A percentile compares a stretch with the other conserved stretches of the same genome.
These are phyloP conservation scores for Saguinus imperator DNA, from an alignment of 2,113 vertebrate species.

Conservation along the genomic window DNA sequence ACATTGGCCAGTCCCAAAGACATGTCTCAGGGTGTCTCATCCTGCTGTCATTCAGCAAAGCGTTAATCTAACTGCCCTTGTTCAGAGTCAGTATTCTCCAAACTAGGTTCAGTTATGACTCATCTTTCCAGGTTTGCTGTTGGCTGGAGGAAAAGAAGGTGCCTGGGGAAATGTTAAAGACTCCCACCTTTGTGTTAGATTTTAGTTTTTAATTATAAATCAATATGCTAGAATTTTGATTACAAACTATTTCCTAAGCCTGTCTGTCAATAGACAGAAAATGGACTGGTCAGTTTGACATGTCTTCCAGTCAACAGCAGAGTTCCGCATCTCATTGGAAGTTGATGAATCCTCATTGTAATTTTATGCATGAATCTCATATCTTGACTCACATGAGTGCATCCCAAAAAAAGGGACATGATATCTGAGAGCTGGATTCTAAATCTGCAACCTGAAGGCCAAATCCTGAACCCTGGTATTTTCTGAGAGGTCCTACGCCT, in stretches of 20 bases:
- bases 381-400: neutral
- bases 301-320: neutral
- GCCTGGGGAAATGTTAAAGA: neutral
- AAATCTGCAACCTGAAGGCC: neutral
- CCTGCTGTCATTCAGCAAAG: conserved; percentile 1
- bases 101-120: conserved; percentile 19
- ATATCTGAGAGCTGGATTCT: neutral
- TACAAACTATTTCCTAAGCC: neutral
- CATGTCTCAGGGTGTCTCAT: neutral
- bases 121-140: conserved; percentile 4
- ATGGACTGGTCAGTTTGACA: neutral
- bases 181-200: neutral
- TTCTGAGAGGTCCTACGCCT: neutral
- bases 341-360: neutral
- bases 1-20: neutral
- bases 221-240: neutral
- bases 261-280: neutral
- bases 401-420: neutral
- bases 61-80: conserved; percentile 24
- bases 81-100: neutral
- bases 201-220: neutral
- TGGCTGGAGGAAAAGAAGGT: neutral
- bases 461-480: neutral
- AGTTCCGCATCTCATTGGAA: neutral
- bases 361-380: neutral